Percentiles rank a stretch among this genome's conserved stretches.
Evolutionary conservation across 2,888 invertebrate species (phyloP).

Genomic region (Chromoteleia sp.): DNA sequence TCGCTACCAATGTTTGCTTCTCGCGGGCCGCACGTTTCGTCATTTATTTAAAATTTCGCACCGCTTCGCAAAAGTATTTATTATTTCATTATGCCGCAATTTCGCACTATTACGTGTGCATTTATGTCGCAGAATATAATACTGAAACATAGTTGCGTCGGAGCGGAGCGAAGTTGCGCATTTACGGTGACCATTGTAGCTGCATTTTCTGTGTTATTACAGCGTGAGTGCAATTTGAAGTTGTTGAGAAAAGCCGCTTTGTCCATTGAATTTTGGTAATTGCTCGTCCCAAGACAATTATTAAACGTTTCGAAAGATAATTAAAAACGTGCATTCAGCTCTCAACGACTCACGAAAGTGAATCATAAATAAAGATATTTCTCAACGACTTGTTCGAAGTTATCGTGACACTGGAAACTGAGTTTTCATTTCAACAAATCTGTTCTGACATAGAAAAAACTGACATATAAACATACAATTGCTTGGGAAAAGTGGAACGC

Average conservation of each 20-base stretch:
- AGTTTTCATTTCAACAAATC: slow-evolving; percentile 37
- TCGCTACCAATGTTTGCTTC: neutral
- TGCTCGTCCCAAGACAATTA: slow-evolving; percentile 15
- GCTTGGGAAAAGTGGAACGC: slow-evolving; percentile 22
- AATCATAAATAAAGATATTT: slow-evolving; percentile 27
- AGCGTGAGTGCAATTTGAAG: slow-evolving; percentile 25
- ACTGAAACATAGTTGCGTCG: slow-evolving; percentile 23
- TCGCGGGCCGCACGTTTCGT: neutral
- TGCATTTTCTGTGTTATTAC: slow-evolving; percentile 39
- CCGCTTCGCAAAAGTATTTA: slow-evolving; percentile 19
- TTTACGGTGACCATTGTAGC: slow-evolving; percentile 39
- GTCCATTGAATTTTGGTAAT: slow-evolving; percentile 58
- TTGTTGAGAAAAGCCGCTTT: slow-evolving; percentile 15
- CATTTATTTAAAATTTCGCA: slow-evolving; percentile 27
- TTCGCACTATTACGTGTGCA: slow-evolving; percentile 37
- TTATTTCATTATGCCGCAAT: slow-evolving; percentile 55
- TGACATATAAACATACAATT: slow-evolving; percentile 26
- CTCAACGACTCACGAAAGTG: slow-evolving; percentile 9
- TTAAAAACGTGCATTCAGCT: slow-evolving; percentile 33
- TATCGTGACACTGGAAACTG: slow-evolving; percentile 22
- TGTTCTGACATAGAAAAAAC: slow-evolving; percentile 15
- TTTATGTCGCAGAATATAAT: slow-evolving; percentile 21
- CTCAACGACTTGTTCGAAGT: neutral
- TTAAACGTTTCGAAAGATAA: slow-evolving; percentile 56
- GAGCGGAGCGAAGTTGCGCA: slow-evolving; percentile 20